Evolutionary conservation across 2,797 vertebrate genomes (phyloP).

Genomic region (Pampus argenteus): DNA sequence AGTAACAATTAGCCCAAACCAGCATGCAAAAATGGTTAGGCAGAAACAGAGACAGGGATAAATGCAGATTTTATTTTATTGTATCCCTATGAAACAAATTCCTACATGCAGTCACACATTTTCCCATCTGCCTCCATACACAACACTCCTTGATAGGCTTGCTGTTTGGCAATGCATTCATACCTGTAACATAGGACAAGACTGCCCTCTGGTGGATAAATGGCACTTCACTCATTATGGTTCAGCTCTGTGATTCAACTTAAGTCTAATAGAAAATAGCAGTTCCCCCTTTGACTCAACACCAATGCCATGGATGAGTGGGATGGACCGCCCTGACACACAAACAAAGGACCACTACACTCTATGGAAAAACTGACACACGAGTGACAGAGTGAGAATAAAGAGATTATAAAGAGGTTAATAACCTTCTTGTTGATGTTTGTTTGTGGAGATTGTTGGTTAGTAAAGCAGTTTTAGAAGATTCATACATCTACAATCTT

Average conservation of each 20-base stretch:
- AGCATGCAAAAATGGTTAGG: neutral
- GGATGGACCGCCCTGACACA: slow-evolving; percentile 38
- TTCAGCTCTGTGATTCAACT: slow-evolving; percentile 21
- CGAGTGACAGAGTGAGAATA: slow-evolving; percentile 33
- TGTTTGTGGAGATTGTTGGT: slow-evolving; percentile 7
- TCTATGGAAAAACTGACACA: slow-evolving; percentile 57
- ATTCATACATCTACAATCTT: neutral
- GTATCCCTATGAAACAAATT: neutral
- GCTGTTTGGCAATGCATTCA: neutral
- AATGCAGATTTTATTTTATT: no score
- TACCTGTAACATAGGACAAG: slow-evolving; percentile 25
- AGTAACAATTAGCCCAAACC: neutral
- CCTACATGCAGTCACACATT: neutral
- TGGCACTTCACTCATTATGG: neutral
- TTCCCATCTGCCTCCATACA: neutral
- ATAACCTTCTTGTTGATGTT: slow-evolving; percentile 9
- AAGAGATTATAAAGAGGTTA: slow-evolving; percentile 22
- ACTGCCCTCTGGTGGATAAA: slow-evolving; percentile 73
- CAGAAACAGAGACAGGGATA: neutral
- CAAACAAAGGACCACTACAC: slow-evolving; percentile 47
- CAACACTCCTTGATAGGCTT: neutral
- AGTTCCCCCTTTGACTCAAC: slow-evolving; percentile 37
- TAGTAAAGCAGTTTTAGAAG: neutral
- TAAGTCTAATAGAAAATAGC: slow-evolving; percentile 54
- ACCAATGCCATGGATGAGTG: slow-evolving; percentile 56